Base-by-base conservation (phyloP, 2,888 invertebrate species). In the Penaeus monodon region DNA sequence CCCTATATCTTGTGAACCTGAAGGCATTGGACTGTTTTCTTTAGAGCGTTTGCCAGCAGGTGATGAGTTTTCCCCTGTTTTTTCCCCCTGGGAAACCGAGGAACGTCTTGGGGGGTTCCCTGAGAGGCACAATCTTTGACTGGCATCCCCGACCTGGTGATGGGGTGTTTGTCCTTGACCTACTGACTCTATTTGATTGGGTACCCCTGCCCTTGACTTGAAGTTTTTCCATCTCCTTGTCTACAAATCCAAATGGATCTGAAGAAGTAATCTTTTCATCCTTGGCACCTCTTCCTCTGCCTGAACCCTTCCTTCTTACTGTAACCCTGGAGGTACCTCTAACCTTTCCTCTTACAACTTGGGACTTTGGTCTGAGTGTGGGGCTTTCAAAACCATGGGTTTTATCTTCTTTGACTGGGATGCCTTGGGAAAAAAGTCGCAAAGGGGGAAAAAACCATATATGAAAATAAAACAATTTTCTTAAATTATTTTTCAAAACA, bases 161-260 rank as follows among this genome's bases (percentile, higher is more conserved):
- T 12, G 77, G 86, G 64, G 86, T 81, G 66, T 68, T 81, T 38
- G 86, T 81, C 57, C 81, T 81, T 27, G 85, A 85, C 65, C 85
- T 85, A 10, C 27, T 49, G 10, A 44, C 64, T 63, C 79, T 65
- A 10, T 68, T 65, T 73, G 38, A 12, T 17, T 66, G 68, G 63
- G 68, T 49, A 66, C 85, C 64, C n/a, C 74, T 38, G 10, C 65
- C 68, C 27, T 76, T 85, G 1, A 81, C 88, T 70, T 88, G 84
- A 20, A 84, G 81, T 49, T 88, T 88, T 38, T 88, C 88, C 85
- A 88, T 84, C 70, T 88, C 88, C n/a, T 63, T 78, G 64, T 85
- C 81, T 4, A 88, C 85, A 78, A 88, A 88, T 12, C 82, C 84
- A 81, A 88, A 88, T 6, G 81, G 78, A 33, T 88, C 88, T 8